These are phyloP conservation scores for Cryptophagus acutangulus DNA, from an alignment of 2,888 invertebrate genomes.

Conservation along the genomic window DNA sequence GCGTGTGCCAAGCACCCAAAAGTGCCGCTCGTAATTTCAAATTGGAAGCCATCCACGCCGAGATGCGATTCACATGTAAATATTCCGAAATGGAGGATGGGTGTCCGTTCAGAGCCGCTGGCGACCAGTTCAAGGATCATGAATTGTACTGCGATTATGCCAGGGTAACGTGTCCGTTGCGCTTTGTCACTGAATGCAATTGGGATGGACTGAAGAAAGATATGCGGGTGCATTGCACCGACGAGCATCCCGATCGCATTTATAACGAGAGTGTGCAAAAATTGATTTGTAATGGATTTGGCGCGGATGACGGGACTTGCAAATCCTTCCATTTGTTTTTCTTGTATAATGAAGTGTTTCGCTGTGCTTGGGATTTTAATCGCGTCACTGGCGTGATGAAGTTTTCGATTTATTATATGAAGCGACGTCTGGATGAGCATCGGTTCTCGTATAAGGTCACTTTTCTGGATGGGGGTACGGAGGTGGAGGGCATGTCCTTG, in stretches of 20 bases:
- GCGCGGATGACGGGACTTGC: background rate
- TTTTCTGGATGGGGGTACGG: slow-evolving; percentile 7
- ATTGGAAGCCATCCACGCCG: slow-evolving; percentile 14
- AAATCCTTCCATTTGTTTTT: slow-evolving; percentile 2
- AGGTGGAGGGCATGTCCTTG: slow-evolving; percentile 8
- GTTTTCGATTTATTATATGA: slow-evolving; percentile 26
- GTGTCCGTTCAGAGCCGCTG: slow-evolving; percentile 20
- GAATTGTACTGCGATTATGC: slow-evolving; percentile 23
- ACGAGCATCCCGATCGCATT: slow-evolving; percentile 16
- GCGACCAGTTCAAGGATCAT: slow-evolving; percentile 24
- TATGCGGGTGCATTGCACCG: slow-evolving; percentile 24
- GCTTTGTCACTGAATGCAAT: slow-evolving; percentile 15
- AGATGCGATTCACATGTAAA: slow-evolving; percentile 25
- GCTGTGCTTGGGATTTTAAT: slow-evolving; percentile 28
- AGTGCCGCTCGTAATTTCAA: slow-evolving; percentile 11
- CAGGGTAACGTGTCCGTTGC: slow-evolving; percentile 23
- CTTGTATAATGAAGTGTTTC: slow-evolving; percentile 22
- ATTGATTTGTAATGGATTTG: background rate
- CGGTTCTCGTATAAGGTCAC: slow-evolving; percentile 14
- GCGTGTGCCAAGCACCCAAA: slow-evolving; percentile 20
- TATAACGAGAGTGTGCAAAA: background rate
- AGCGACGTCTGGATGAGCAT: slow-evolving; percentile 2
- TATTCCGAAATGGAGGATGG: slow-evolving; percentile 22
- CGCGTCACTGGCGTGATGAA: slow-evolving; percentile 25
- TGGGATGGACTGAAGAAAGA: slow-evolving; percentile 26